These are phyloP conservation scores for Apomyelois bistriatella DNA, from an alignment of 2,888 invertebrate genomes.

Conservation along the genomic window DNA sequence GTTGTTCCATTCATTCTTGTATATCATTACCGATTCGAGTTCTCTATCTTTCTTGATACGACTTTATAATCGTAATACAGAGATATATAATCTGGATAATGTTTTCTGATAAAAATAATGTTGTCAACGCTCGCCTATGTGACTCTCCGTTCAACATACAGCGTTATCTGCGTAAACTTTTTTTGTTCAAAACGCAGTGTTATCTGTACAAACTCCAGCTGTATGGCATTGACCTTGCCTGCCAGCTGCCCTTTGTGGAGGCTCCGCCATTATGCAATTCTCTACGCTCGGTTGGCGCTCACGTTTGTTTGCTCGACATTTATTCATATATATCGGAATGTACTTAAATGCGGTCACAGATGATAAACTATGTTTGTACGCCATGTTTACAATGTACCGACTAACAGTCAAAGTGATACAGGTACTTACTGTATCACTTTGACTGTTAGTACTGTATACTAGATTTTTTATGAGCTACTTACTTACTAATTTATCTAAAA, in stretches of 20 bases:
- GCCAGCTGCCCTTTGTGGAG: constrained; percentile 1
- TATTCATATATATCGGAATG: background rate
- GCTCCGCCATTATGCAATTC: constrained; percentile 6
- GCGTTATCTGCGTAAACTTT: background rate
- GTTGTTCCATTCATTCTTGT: no score
- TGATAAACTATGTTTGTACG: background rate
- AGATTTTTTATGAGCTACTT: no score
- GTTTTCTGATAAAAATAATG: no score
- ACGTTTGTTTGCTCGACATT: background rate
- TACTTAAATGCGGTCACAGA: background rate
- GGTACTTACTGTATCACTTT: no score
- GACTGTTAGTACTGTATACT: no score
- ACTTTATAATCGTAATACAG: no score
- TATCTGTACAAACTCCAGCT: background rate
- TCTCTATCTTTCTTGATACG: no score
- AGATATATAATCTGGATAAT: no score
- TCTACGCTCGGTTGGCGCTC: background rate
- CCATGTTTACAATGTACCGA: background rate
- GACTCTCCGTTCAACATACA: background rate
- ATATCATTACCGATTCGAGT: no score
- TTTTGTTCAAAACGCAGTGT: background rate
- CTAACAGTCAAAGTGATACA: background rate
- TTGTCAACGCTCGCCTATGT: no score
- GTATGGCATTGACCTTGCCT: constrained; percentile 3
- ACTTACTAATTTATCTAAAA: no score